Percentiles rank a stretch among this genome's conserved stretches.
These are phyloP conservation scores for Petrocephalus sullivani DNA, from an alignment of 2,797 vertebrate species.

Conservation along the genomic window DNA sequence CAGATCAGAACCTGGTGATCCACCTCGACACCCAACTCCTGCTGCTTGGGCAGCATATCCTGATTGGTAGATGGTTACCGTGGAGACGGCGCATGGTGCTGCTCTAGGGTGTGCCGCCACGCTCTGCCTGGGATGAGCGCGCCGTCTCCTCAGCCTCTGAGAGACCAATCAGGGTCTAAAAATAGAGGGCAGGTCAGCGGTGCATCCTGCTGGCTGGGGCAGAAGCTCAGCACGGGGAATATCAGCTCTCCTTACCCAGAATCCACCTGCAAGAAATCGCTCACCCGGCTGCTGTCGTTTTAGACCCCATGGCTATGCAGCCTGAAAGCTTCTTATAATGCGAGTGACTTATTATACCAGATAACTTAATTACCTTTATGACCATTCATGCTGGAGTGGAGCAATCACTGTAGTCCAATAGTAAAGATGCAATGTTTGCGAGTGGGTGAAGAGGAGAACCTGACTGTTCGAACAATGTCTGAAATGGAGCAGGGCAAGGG, in stretches of 20 bases:
- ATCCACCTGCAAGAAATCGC: not conserved
- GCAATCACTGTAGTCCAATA: not conserved
- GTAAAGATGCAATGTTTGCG: not conserved
- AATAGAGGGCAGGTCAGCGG: constrained; percentile 6
- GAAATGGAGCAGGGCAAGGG: not conserved
- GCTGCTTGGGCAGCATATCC: not conserved
- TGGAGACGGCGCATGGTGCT: constrained; percentile 4
- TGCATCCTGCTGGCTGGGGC: no score
- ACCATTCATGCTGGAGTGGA: not conserved
- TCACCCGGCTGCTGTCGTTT: not conserved
- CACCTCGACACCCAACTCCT: not conserved
- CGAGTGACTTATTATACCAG: not conserved
- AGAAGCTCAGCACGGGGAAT: constrained; percentile 25
- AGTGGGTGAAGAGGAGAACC: not conserved
- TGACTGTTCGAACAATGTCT: not conserved
- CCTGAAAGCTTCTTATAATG: not conserved
- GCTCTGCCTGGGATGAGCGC: not conserved
- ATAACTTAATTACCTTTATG: not conserved
- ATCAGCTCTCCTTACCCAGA: not conserved
- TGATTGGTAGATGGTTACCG: constrained; percentile 11
- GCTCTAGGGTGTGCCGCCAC: not conserved
- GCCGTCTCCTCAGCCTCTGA: not conserved
- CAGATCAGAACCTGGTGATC: not conserved
- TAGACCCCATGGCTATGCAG: not conserved
- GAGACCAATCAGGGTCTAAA: constrained; percentile 18